Conservation (phyloP, 1,140 invertebrate genomes). For the Helicorthomorpha holstii region DNA sequence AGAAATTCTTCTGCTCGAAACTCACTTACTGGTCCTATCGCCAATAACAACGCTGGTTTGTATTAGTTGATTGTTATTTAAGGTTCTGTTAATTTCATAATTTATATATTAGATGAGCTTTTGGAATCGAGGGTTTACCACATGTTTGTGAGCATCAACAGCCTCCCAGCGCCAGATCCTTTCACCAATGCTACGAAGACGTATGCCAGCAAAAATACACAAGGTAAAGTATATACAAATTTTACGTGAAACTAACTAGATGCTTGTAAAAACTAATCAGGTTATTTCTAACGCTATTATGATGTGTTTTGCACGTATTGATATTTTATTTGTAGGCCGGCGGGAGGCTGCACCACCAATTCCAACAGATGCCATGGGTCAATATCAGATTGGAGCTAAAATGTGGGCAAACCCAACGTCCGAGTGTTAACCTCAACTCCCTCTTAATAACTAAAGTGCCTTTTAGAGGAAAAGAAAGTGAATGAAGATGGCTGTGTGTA, state of each 20-base stretch:
- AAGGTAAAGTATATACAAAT: background rate
- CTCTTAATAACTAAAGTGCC: no score
- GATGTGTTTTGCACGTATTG: no score
- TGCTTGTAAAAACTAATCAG: no score
- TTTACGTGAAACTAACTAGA: no score
- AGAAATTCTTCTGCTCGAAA: background rate
- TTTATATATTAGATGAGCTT: no score
- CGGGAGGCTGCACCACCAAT: background rate
- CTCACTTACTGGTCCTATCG: background rate
- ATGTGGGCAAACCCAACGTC: no score
- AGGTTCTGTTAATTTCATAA: background rate
- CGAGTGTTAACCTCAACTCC: no score
- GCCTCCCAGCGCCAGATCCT: background rate
- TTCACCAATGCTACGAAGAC: background rate
- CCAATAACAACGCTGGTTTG: background rate
- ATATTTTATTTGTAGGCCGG: background rate
- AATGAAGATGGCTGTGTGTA: no score
- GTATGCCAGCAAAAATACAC: background rate
- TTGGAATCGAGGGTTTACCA: background rate
- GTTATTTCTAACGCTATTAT: no score
- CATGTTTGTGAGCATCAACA: background rate
- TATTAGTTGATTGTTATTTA: background rate
- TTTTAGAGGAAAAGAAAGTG: no score
- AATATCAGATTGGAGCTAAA: no score
- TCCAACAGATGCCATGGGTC: no score